Evolutionary conservation across 2,797 vertebrate genomes (phyloP), one percentile per base, ranked within the genome.

Genomic region (Schizothorax lantsangensis): DNA sequence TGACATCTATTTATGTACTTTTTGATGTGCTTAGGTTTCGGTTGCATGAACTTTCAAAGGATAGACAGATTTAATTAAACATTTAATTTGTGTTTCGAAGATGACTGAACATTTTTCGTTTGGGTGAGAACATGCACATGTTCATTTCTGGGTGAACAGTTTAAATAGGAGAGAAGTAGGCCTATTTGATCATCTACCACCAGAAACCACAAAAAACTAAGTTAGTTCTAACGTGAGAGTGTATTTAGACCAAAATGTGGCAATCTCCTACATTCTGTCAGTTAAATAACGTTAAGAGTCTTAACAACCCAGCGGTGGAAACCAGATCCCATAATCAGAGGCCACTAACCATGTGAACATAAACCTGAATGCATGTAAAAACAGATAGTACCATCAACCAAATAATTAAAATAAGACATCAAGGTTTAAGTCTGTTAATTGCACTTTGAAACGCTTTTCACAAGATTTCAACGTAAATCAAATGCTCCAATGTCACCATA

Each of bases 141-240:
- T 8, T 47, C 2, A 8, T 47, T 8, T 15, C 14, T 15, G 4
- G 36, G 36, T 19, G 15, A 11, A 62, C 23, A 19, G 54, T 30
- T 79, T 26, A 64, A 64, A 15, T 40, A 1, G 12, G 54, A 62
- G 8, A 30, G 6, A n/a, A 38, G n/a, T 21, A n/a, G n/a, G n/a
- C n/a, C n/a, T n/a, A n/a, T n/a, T n/a, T n/a, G n/a, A n/a, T n/a
- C n/a, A 30, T 57, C 57, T 79, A 62, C n/a, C 15, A 79, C 57
- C 38, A 45, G n/a, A 79, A 79, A 26, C 21, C 14, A 59, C 12
- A 38, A 78, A 47, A n/a, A 78, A 59, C 77, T 40, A 77, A 9
- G 17, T 23, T 36, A 74, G 15, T 52, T 52, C 10, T n/a, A 4
- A 19, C 6, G 14, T 36, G 54, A 4, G 3, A 49, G 30, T 40